These are phyloP conservation scores for Hyppa rectilinea DNA, from an alignment of 2,888 invertebrate species.

Conservation along the genomic window DNA sequence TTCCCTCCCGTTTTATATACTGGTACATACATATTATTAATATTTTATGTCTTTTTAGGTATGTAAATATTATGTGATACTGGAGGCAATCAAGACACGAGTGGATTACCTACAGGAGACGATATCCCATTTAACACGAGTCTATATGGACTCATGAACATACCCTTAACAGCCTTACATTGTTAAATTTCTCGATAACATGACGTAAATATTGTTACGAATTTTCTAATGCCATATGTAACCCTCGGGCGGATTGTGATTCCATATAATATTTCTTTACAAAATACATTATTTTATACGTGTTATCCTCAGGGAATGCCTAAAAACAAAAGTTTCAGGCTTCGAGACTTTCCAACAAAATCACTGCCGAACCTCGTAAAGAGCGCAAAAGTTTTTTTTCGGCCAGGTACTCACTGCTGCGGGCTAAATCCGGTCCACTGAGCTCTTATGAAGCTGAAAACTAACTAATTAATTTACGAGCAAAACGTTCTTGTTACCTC, in stretches of 20 bases:
- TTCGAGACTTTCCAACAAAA: conserved; percentile 20
- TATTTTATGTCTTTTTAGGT: too few relatives aligned
- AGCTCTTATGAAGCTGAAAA: conserved; percentile 19
- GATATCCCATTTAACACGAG: conserved; percentile 1
- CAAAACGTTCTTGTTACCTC: conserved; percentile 8
- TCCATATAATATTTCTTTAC: conserved; percentile 4
- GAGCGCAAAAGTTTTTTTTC: conserved; percentile 19
- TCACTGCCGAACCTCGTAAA: conserved; percentile 18
- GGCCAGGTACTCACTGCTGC: neutral
- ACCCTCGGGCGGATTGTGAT: conserved; percentile 24
- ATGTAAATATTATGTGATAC: too few relatives aligned
- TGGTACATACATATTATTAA: too few relatives aligned
- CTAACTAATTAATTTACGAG: conserved; percentile 44
- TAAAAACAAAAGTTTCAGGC: conserved; percentile 39
- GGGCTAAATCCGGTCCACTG: neutral
- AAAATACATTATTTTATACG: conserved; percentile 21
- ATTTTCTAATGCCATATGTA: conserved; percentile 30
- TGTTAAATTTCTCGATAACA: neutral
- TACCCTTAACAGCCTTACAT: neutral
- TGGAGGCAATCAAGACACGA: neutral
- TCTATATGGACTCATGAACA: conserved; percentile 5
- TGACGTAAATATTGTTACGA: conserved; percentile 22
- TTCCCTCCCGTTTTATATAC: too few relatives aligned
- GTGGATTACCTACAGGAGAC: conserved; percentile 4
- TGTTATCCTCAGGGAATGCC: conserved; percentile 20